A percentile compares a stretch with the other conserved stretches of the same genome.
Evolutionary conservation across 2,113 vertebrate species (phyloP).

Genomic region (Datnioides undecimradiatus): DNA sequence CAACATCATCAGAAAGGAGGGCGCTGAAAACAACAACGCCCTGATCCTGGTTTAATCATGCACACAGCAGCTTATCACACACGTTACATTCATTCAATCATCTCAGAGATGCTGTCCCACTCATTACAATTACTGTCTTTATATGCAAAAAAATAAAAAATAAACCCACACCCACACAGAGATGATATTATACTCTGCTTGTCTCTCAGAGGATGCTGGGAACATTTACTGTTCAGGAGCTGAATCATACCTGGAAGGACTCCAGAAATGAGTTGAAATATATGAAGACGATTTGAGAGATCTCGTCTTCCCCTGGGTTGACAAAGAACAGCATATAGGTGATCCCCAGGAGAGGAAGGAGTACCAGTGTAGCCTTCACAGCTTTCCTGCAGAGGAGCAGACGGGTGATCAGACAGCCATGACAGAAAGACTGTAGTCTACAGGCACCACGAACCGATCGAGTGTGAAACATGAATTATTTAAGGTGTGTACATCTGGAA

Average conservation of each 20-base stretch:
- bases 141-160: not conserved
- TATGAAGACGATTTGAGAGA: slow-evolving; percentile 96
- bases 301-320: slow-evolving; percentile 95
- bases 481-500: not conserved
- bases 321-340: slow-evolving; percentile 99
- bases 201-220: not conserved
- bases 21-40: slow-evolving; percentile 21
- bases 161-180: slow-evolving; percentile 3
- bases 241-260: slow-evolving; percentile 92
- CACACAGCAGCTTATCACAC: slow-evolving; percentile 42
- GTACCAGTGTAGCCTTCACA: slow-evolving; percentile 96
- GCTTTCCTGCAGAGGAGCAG: slow-evolving; percentile 89
- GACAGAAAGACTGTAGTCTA: not conserved
- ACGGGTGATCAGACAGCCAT: not conserved
- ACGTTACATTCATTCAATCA: slow-evolving; percentile 28
- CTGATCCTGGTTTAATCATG: slow-evolving; percentile 50
- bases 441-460: not conserved
- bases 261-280: slow-evolving; percentile 99
- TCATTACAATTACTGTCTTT: slow-evolving; percentile 27
- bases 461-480: slow-evolving; percentile 26
- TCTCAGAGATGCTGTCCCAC: not conserved
- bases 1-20: slow-evolving; percentile 25
- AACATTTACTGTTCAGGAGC: too few relatives aligned
- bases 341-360: slow-evolving; percentile 97
- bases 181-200: not conserved